A percentile compares a stretch with the other conserved stretches of the same genome.
Conservation (phyloP, 2,888 invertebrate genomes). For the Diogma glabrata region DNA sequence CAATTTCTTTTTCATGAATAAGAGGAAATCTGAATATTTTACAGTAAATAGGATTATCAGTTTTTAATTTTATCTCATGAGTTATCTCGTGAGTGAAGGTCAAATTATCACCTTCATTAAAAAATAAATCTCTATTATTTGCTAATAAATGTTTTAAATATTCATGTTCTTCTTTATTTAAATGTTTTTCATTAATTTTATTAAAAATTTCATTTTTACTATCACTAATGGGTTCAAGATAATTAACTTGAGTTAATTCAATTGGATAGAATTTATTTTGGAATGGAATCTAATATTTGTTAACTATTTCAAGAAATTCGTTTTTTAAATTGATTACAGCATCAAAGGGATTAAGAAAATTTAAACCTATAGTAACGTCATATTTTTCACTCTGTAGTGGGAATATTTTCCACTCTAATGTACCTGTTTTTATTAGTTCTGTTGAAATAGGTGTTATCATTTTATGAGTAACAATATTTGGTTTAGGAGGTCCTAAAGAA, state of each 20-base stretch:
- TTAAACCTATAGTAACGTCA: constrained; percentile 7
- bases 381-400: constrained; percentile 11
- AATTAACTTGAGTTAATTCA: neutral
- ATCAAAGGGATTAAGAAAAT: constrained; percentile 10
- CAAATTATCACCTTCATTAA: neutral
- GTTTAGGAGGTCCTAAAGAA: constrained; percentile 8
- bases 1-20: neutral
- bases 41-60: neutral
- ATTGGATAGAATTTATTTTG: neutral
- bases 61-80: neutral
- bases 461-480: constrained; percentile 8
- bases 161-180: neutral
- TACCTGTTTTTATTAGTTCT: constrained; percentile 8
- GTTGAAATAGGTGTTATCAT: constrained; percentile 11
- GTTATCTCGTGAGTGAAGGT: too few species aligned
- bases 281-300: constrained; percentile 5
- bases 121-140: neutral
- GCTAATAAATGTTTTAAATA: neutral
- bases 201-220: neutral
- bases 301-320: constrained; percentile 9
- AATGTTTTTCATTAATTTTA: neutral
- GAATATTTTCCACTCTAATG: constrained; percentile 11
- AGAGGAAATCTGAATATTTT: neutral
- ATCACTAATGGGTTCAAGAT: neutral
- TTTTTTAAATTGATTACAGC: constrained; percentile 6